Evolutionary conservation across 2,797 vertebrate species (phyloP), one percentile per base, ranked within the genome.

Genomic region (Peromyscus aztecus): DNA sequence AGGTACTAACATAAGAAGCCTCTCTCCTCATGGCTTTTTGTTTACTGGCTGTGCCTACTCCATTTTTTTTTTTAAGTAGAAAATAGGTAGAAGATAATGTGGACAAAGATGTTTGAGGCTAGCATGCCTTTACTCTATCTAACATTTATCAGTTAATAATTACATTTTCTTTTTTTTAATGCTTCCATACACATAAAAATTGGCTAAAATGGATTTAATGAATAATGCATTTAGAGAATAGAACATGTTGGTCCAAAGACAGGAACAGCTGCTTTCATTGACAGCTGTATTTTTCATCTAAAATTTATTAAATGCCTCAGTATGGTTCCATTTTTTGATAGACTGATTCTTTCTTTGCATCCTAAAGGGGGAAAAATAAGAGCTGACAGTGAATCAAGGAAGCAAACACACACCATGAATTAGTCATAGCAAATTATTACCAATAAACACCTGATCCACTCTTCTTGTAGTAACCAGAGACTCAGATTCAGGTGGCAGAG

Each of bases 241-340:
- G 65, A 94, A 93, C 69, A 29, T 57, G 82, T 57, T 88, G 76
- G 10, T 89, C 49, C 37, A 83, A 93, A 94, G 24, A 82, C n/a
- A 77, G 8, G 6, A 93, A 69, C 67, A 89, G 57, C 17, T 86
- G 67, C 13, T 96, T 59, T 82, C 19, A 65, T 61, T 57, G 31
- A 78, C 5, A 21, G 61, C 65, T 77, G 46, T 61, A 40, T 24
- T 94, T 89, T 94, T 95, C 61, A 55, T 11, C 76, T 34, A 71
- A 86, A 83, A 83, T 94, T 89, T 86, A 91, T 85, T 77, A 94
- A 95, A 78, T 71, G 40, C 14, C 57, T 78, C 69, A 59, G 17
- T 86, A 3, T 78, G 57, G 5, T 2, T 78, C 65, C 23, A 34
- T 43, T 59, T 37, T 11, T 11, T 83, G 73, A 89, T 16, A 86